Evolutionary conservation across 2,888 invertebrate species (phyloP).

Genomic region (Blera fallax): DNA sequence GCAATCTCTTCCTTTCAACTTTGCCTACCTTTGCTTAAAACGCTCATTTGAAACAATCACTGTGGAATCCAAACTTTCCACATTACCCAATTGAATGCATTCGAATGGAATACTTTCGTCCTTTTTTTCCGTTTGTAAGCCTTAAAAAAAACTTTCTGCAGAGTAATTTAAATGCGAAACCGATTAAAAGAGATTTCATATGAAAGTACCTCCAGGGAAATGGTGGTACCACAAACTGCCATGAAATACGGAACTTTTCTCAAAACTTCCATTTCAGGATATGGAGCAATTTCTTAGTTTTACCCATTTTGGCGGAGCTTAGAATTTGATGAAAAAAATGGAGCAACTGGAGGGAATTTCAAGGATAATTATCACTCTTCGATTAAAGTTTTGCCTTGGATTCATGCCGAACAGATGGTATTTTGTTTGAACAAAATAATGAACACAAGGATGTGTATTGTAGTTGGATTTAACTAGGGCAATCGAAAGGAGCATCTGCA

Average conservation of each 20-base stretch:
- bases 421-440: neutral
- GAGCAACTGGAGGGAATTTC: slow-evolving; percentile 15
- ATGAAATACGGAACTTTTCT: slow-evolving; percentile 5
- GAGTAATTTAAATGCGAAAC: slow-evolving; percentile 11
- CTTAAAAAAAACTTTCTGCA: neutral
- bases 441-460: neutral
- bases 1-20: neutral
- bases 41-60: slow-evolving; percentile 3
- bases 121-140: neutral
- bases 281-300: neutral
- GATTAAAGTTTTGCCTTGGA: neutral
- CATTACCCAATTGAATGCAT: slow-evolving; percentile 26
- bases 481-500: slow-evolving; percentile 1
- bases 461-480: neutral
- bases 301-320: neutral
- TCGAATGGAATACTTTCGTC: neutral
- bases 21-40: neutral
- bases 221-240: neutral
- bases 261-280: neutral
- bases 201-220: neutral
- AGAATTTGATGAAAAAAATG: neutral
- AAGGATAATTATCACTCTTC: slow-evolving; percentile 23
- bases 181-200: slow-evolving; percentile 3
- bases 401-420: neutral
- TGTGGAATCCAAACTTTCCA: slow-evolving; percentile 27